Base-by-base conservation (phyloP, 2,888 invertebrate genomes). In the Lydus trimaculatus region DNA sequence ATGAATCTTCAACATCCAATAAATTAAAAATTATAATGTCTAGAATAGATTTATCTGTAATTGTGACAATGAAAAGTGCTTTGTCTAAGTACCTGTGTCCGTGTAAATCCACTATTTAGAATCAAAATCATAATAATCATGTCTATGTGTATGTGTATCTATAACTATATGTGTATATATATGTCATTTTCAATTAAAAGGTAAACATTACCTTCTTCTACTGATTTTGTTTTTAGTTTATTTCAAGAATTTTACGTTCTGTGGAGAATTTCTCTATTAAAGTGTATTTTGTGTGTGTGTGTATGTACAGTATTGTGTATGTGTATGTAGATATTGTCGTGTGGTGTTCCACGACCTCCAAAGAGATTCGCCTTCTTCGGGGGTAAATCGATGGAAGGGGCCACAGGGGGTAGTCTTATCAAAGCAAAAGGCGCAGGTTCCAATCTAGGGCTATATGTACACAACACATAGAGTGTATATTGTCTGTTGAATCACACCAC, bases 161-260 rank as follows among this genome's bases (percentile, higher is more conserved):
- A 75, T 77, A 76, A 77, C 17, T 65, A 25, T 56, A 43, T 64
- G 61, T 63, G 20, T 52, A 56, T 65, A 39, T 58, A 72, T 72
- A 70, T 76, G 78, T 79, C 78, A 78, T 77, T 76, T 78, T 78
- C 48, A 82, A 80, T 82, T 79, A 81, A 81, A 48, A 84, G 82
- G 84, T 84, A 84, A 84, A 84, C 84, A 84, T 82, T 84, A 82
- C 77, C 73, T 73, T 36, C 36, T n/a, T n/a, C 20, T 20, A 20
- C 2, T 17, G 43, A 6, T 17, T 17, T 6, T 43, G 43, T 43
- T n/a, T 39, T n/a, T 3, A 15, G n/a, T 43, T 43, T 7, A 17
- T 43, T 43, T 43, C 5, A 15, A 28, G 4, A 28, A 28, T 2
- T 28, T 15, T 13, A 11, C 15, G 13, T 36, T 36, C 15, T 36